These are phyloP conservation scores for Glandiceps talaboti DNA, from an alignment of 53 echinoderm and acorn worm species.

Conservation along the genomic window DNA sequence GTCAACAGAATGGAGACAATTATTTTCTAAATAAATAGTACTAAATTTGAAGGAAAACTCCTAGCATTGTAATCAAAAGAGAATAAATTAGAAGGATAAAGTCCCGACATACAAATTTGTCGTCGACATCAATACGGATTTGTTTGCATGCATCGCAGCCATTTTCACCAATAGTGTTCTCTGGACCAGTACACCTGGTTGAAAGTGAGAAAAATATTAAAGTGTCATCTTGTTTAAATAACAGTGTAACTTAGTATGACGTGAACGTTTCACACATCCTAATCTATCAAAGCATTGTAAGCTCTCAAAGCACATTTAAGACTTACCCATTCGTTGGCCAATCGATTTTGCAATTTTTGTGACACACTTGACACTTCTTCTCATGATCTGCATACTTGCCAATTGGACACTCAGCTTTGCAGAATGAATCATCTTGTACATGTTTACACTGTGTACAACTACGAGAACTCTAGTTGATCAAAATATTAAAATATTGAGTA, in stretches of 20 bases:
- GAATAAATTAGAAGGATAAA: too few species aligned
- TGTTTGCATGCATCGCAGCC: slow-evolving; percentile 57
- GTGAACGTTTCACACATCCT: too few species aligned
- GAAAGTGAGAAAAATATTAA: too few species aligned
- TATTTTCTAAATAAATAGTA: too few species aligned
- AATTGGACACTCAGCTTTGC: slow-evolving; percentile 51
- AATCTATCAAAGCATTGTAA: too few species aligned
- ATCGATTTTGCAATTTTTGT: slow-evolving; percentile 33
- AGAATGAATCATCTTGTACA: slow-evolving; percentile 65
- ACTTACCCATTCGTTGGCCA: background rate
- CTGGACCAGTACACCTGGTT: slow-evolving; percentile 60
- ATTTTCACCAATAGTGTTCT: slow-evolving; percentile 34
- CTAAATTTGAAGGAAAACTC: too few species aligned
- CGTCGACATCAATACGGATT: slow-evolving; percentile 25
- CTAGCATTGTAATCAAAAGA: too few species aligned
- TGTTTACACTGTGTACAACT: slow-evolving; percentile 43
- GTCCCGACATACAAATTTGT: slow-evolving; percentile 49
- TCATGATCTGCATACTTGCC: slow-evolving; percentile 44
- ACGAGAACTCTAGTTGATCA: slow-evolving; percentile 15
- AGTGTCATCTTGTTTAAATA: too few species aligned
- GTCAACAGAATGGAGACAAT: too few species aligned
- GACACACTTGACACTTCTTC: slow-evolving; percentile 43
- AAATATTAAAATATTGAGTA: too few species aligned
- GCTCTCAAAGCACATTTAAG: too few species aligned
- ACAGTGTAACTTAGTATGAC: too few species aligned